Conservation (phyloP, 1,140 invertebrate genomes). For the Drosophila teissieri region DNA sequence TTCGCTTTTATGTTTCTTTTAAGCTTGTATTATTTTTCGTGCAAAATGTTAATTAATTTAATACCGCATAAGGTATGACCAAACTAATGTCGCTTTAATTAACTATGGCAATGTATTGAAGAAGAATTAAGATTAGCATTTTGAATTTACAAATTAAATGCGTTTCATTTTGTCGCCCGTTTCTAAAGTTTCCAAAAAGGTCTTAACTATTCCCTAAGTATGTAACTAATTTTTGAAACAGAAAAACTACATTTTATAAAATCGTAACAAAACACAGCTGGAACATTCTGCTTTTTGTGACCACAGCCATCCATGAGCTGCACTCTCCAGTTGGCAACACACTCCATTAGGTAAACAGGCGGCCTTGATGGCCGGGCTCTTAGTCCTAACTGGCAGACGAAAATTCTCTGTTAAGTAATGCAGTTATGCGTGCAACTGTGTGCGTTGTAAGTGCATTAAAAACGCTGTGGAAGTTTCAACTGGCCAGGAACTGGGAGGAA, state of each 20-base stretch:
- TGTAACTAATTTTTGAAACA: neutral
- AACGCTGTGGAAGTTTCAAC: constrained; percentile 42
- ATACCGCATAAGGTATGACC: neutral
- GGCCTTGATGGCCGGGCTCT: constrained; percentile 1
- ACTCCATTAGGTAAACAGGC: constrained; percentile 45
- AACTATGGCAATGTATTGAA: neutral
- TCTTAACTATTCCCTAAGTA: too few species aligned
- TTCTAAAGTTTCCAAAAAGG: too few species aligned
- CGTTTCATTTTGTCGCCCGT: too few species aligned
- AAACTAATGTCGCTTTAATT: neutral
- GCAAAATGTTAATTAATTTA: constrained; percentile 64
- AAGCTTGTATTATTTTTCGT: constrained; percentile 16
- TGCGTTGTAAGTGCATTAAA: constrained; percentile 55
- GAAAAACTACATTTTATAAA: neutral
- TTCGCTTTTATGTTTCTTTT: constrained; percentile 14
- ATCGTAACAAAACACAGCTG: neutral
- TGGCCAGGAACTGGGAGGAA: constrained; percentile 6
- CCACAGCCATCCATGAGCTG: neutral
- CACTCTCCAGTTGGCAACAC: constrained; percentile 15
- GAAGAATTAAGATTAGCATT: too few species aligned
- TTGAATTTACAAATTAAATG: too few species aligned
- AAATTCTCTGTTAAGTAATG: constrained; percentile 43
- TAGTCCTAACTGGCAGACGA: constrained; percentile 30
- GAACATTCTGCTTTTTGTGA: neutral
- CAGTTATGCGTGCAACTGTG: constrained; percentile 35